phyloP scores from a whole-genome alignment of 2,797 vertebrate genomes.

The Pipistrellus pygmaeus region DNA sequence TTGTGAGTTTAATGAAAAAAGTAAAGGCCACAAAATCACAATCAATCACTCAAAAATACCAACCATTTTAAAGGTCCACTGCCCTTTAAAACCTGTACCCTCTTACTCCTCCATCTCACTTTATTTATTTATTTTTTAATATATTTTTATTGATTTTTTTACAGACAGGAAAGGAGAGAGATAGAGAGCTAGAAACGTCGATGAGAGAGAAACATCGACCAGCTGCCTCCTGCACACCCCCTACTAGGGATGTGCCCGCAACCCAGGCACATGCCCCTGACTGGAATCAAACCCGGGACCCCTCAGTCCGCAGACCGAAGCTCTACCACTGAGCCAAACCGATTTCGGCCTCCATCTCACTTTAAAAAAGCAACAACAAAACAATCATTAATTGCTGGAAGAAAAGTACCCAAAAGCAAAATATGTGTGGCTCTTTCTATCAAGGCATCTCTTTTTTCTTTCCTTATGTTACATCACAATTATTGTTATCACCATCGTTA shows the following conservation, averaged over 20 bases:
- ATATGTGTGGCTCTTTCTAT: background rate
- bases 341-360: no score
- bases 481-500: background rate
- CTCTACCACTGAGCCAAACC: no score
- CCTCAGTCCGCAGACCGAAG: no score
- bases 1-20: slow-evolving; percentile 24
- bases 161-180: no score
- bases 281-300: no score
- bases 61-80: background rate
- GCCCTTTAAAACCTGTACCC: background rate
- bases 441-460: background rate
- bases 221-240: no score
- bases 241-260: no score
- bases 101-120: background rate
- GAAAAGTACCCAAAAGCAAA: background rate
- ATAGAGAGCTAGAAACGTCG: no score
- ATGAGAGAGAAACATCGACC: no score
- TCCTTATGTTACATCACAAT: background rate
- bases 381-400: background rate
- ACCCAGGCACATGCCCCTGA: no score
- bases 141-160: no score
- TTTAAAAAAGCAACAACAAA: slow-evolving; percentile 21
- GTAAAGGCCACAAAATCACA: background rate
- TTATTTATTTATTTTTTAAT: no score
- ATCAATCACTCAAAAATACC: slow-evolving; percentile 18